Conservation (phyloP, 2,113 vertebrate species). For the Macquaria ambigua region DNA sequence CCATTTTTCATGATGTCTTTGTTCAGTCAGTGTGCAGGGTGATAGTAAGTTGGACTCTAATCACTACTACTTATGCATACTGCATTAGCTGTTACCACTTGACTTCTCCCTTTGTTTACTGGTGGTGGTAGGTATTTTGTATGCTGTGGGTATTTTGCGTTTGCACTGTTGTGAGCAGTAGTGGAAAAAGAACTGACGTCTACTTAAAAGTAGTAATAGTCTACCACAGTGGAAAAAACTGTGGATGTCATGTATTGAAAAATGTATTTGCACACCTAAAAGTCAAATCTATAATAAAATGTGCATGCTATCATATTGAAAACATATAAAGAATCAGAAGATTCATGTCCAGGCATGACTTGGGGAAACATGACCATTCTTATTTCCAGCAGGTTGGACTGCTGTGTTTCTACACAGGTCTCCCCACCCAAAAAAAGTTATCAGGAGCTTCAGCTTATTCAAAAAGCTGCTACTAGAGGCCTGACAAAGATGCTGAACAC, state of each 20-base stretch:
- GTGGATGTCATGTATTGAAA: neutral
- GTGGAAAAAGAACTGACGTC: neutral
- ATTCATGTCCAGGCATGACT: too few species aligned
- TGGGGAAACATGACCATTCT: too few species aligned
- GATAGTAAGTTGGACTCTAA: neutral
- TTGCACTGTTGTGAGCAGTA: neutral
- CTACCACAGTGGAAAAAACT: neutral
- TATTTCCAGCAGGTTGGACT: too few species aligned
- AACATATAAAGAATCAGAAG: neutral
- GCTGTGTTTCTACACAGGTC: too few species aligned
- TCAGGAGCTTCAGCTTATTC: too few species aligned
- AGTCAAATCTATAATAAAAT: neutral
- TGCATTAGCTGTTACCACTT: neutral
- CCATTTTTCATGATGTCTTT: slow-evolving; percentile 57
- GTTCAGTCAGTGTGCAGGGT: slow-evolving; percentile 31
- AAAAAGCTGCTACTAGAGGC: too few species aligned
- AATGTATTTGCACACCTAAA: neutral
- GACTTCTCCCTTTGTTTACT: neutral
- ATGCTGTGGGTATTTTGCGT: neutral
- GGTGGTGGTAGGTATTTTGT: neutral
- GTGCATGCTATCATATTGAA: neutral
- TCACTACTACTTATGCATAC: neutral
- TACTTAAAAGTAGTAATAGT: neutral
- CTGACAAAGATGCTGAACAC: too few species aligned
- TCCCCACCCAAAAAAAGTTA: too few species aligned